Conservation (phyloP, 2,888 invertebrate genomes). For the Cyrtodaria siliqua region DNA sequence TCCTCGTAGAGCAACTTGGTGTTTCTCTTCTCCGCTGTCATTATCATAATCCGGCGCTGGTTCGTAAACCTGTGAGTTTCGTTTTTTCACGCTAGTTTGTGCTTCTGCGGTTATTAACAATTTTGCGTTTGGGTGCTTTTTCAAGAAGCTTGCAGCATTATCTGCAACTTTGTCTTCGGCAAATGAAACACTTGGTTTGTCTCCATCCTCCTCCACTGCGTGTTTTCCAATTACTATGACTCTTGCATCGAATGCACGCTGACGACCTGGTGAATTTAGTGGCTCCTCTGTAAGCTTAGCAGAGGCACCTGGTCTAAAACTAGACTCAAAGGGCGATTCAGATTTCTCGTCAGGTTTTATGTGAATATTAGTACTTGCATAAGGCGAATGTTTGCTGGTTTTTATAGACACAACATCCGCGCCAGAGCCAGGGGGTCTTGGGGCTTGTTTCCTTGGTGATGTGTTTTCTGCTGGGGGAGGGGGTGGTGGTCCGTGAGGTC, state of each 20-base stretch:
- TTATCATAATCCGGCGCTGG: constrained; percentile 80
- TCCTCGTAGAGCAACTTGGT: constrained; percentile 26
- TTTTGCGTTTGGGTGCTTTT: constrained; percentile 81
- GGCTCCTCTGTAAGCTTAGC: constrained; percentile 96
- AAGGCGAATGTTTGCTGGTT: constrained; percentile 64
- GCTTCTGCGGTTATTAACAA: constrained; percentile 79
- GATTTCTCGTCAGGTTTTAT: constrained; percentile 88
- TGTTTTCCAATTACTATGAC: constrained; percentile 35
- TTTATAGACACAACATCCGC: constrained; percentile 76
- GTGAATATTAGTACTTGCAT: constrained; percentile 68
- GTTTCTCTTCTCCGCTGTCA: constrained; percentile 54
- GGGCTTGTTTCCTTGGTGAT: constrained; percentile 69
- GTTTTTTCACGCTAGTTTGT: constrained; percentile 62
- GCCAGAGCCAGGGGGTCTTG: constrained; percentile 73
- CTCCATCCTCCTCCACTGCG: constrained; percentile 33
- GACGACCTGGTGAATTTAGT: constrained; percentile 87
- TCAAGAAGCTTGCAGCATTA: constrained; percentile 77
- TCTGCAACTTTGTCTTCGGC: constrained; percentile 79
- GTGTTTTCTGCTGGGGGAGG: constrained; percentile 66
- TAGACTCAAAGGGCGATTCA: constrained; percentile 89
- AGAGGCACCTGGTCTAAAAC: constrained; percentile 95
- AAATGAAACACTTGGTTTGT: constrained; percentile 75
- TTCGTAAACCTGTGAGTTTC: constrained; percentile 69
- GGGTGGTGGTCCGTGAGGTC: constrained; percentile 68
- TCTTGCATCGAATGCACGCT: constrained; percentile 61